Base-by-base conservation (phyloP, 2,888 invertebrate genomes). In the Scaptomyza polygonia region DNA sequence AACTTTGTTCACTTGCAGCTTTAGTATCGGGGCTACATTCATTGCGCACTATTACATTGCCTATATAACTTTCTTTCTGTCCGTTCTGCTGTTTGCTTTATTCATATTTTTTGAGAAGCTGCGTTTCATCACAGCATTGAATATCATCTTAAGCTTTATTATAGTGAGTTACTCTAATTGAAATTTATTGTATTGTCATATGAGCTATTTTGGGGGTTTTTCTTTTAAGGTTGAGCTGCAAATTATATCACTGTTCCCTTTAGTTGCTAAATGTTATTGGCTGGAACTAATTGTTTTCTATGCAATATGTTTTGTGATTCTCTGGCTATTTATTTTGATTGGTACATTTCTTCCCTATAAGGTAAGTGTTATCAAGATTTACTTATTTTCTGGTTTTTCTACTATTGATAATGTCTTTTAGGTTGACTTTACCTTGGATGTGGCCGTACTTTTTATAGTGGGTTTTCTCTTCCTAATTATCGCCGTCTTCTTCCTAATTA, bases 381-480 rank as follows among this genome's bases (percentile, higher is more conserved):
- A 36, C 6, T 3, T 14, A 9, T 27, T n/a, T 16, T 12, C 11
- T 8, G 40, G 8, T n/a, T 6, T 29, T 12, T 25, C 9, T 59
- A 7, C 2, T 2, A n/a, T 47, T 21, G 5, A 21, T 25, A 11
- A 14, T 51, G 2, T 45, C 36, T 12, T 39, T 8, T 2, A 81
- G 80, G 7, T 66, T 36, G 80, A 81, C 44, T 72, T 81, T 0
- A 81, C 80, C 9, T 21, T 77, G 40, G 77, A 85, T 49, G 67
- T 81, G 9, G 85, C 85, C 4, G 8, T 79, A 1, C n/a, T 81
- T 6, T 81, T 81, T n/a, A 82, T 81, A 12, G 0, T 67, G 3
- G 65, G 49, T 5, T 85, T 81, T 5, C 5, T 81, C 5, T 69
- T 69, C 5, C 30, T 81, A 4, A 21, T 79, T 18, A 12, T 62